Evolutionary conservation across 2,113 vertebrate genomes (phyloP).

Genomic region (Heloderma charlesbogerti): DNA sequence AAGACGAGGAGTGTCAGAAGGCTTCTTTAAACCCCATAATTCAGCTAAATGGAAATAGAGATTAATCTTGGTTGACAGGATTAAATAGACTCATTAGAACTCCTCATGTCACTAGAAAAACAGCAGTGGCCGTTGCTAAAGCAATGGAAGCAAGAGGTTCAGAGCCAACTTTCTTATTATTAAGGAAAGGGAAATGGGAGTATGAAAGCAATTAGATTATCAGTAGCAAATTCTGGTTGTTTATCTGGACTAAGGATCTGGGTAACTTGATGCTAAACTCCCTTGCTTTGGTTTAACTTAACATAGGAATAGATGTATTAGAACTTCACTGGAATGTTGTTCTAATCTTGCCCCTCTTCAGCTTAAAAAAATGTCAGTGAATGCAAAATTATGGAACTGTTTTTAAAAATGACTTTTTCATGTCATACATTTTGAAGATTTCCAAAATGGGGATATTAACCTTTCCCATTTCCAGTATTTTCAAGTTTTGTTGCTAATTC

Average conservation of each 20-base stretch:
- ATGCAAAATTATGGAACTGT: not conserved
- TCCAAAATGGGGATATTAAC: not conserved
- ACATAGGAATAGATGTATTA: not conserved
- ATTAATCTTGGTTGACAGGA: conserved; percentile 30
- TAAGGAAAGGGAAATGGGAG: not conserved
- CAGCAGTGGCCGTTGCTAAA: not conserved
- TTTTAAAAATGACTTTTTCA: not conserved
- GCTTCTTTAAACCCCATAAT: not conserved
- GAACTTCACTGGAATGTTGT: not conserved
- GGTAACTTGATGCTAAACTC: conserved; percentile 3
- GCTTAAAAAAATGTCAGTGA: not conserved
- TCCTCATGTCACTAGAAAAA: conserved; percentile 16
- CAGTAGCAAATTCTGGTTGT: not conserved
- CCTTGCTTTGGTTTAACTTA: not conserved
- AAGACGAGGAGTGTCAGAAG: not conserved
- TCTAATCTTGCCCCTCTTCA: not conserved
- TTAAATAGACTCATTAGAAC: conserved; percentile 17
- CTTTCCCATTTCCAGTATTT: not conserved
- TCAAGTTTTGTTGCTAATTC: not conserved
- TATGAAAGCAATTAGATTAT: conserved; percentile 12
- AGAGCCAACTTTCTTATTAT: not conserved
- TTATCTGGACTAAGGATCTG: conserved; percentile 2
- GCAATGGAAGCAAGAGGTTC: not conserved
- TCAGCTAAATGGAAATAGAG: conserved; percentile 30
- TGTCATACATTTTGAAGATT: not conserved